Conservation (phyloP, 1,140 invertebrate species). For the Euura saliciscinereae region DNA sequence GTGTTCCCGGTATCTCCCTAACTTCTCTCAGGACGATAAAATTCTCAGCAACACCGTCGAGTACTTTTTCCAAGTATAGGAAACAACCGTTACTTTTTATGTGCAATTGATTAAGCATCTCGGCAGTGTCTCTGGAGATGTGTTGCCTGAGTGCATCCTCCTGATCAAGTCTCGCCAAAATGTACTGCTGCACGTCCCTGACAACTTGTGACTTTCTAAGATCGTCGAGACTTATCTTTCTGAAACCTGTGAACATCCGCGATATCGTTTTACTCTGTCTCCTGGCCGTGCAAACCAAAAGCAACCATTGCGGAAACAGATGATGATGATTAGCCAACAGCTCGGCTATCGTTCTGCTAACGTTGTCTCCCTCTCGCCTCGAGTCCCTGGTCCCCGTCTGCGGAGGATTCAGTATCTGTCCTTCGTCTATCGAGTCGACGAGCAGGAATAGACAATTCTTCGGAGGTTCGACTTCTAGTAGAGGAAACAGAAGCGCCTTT, state of each 20-base stretch:
- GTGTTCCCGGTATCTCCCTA: slow-evolving; percentile 90
- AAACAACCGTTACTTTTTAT: slow-evolving; percentile 98
- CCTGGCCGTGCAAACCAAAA: slow-evolving; percentile 88
- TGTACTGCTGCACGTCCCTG: slow-evolving; percentile 94
- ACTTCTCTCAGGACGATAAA: slow-evolving; percentile 88
- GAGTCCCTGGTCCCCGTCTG: slow-evolving; percentile 50
- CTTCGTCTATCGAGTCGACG: slow-evolving; percentile 93
- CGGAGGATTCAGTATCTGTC: slow-evolving; percentile 49
- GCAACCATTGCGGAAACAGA: slow-evolving; percentile 91
- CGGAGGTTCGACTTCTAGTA: slow-evolving; percentile 82
- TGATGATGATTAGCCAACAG: slow-evolving; percentile 89
- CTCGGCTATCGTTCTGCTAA: slow-evolving; percentile 79
- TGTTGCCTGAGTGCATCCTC: slow-evolving; percentile 82
- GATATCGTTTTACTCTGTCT: slow-evolving; percentile 86
- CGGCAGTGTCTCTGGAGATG: slow-evolving; percentile 83
- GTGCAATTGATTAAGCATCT: slow-evolving; percentile 93
- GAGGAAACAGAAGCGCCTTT: slow-evolving; percentile 83
- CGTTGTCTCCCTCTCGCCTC: slow-evolving; percentile 60
- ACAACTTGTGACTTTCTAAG: slow-evolving; percentile 86
- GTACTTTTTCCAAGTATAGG: slow-evolving; percentile 89
- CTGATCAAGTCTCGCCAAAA: slow-evolving; percentile 85
- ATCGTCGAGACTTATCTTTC: slow-evolving; percentile 92
- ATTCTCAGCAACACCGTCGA: slow-evolving; percentile 91
- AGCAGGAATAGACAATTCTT: slow-evolving; percentile 85
- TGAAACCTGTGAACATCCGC: slow-evolving; percentile 91